Evolutionary conservation across 2,113 vertebrate species (phyloP).

Genomic region (Carlito syrichta): DNA sequence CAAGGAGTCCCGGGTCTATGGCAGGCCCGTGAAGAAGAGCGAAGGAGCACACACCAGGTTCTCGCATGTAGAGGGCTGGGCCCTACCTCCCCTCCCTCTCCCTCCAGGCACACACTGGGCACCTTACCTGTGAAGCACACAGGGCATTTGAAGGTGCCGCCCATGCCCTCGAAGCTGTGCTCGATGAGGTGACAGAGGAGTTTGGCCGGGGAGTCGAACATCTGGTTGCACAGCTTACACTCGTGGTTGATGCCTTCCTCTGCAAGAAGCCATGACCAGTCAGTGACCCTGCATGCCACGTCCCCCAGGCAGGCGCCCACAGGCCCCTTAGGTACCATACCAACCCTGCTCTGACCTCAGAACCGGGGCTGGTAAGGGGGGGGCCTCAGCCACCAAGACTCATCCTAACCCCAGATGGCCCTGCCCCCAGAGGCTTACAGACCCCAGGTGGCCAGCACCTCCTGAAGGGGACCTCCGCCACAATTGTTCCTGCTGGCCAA

Average conservation of each 20-base stretch:
- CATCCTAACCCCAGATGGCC: not conserved
- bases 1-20: fast-evolving
- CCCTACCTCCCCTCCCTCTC: not conserved
- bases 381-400: not conserved
- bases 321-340: fast-evolving
- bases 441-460: not conserved
- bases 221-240: conserved; percentile 99
- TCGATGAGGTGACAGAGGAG: conserved; percentile 99
- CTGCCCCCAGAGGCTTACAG: too few species aligned
- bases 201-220: conserved; percentile 99
- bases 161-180: conserved; percentile 99
- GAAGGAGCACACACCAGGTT: not conserved
- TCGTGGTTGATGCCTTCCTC: conserved; percentile 99
- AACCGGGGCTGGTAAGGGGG: not conserved
- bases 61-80: fast-evolving
- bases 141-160: conserved; percentile 99
- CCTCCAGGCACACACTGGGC: fast-evolving
- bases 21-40: not conserved
- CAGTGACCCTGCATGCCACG: conserved; percentile 80
- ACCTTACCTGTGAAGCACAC: conserved; percentile 99
- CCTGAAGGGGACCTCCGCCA: not conserved
- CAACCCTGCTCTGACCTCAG: not conserved
- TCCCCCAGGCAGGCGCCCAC: conserved; percentile 39
- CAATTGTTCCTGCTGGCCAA: not conserved
- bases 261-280: conserved; percentile 88